Percentiles rank a stretch among this genome's conserved stretches.
These are phyloP conservation scores for Herminia tarsipennalis DNA, from an alignment of 2,888 invertebrate genomes.

Conservation along the genomic window DNA sequence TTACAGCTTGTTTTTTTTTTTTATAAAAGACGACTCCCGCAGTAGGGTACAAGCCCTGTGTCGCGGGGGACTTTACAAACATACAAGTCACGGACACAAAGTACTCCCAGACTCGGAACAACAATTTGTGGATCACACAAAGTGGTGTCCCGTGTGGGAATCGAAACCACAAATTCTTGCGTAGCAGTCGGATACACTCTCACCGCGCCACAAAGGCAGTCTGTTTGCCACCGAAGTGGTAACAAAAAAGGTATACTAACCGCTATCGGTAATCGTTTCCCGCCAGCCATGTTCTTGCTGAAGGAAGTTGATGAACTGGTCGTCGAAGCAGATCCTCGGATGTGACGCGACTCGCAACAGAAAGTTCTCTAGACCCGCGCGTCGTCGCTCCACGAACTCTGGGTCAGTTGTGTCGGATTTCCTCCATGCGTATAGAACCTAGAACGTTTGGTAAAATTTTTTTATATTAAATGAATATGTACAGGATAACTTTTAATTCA, in stretches of 20 bases:
- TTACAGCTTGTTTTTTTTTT: no score
- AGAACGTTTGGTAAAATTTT: constrained; percentile 23
- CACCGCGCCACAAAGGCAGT: no score
- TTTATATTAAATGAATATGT: neutral
- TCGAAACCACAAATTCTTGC: no score
- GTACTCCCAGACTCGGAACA: no score
- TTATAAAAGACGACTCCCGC: no score
- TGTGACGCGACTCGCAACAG: constrained; percentile 91
- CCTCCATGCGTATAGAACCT: constrained; percentile 91
- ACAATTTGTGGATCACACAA: no score
- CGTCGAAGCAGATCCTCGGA: constrained; percentile 89
- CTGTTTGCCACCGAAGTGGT: no score
- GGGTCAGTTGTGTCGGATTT: constrained; percentile 94
- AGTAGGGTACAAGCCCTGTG: no score
- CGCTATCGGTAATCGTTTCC: constrained; percentile 90
- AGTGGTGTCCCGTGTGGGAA: no score
- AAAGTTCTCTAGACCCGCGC: constrained; percentile 93
- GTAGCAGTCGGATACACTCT: no score
- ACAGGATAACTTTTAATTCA: neutral
- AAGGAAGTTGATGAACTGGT: constrained; percentile 91
- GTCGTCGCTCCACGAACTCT: constrained; percentile 93
- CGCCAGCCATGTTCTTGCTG: constrained; percentile 93
- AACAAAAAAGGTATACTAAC: constrained; percentile 65
- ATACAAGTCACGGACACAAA: no score
- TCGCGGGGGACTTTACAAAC: no score